Evolutionary conservation across 2,888 invertebrate genomes (phyloP), one percentile per base, ranked within the genome.

Genomic region (Bombylius major): DNA sequence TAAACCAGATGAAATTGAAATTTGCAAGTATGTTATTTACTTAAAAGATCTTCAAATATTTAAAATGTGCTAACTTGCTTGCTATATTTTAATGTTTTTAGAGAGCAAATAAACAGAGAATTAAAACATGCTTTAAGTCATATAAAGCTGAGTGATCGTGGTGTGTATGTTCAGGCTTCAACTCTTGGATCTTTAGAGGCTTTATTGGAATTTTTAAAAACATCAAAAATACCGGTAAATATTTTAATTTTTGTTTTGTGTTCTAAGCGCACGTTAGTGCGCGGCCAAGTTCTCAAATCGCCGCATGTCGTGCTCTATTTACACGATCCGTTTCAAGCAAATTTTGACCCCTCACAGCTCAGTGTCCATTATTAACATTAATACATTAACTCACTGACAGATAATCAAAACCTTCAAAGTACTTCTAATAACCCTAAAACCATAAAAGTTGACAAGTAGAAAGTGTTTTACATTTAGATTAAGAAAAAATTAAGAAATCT

Each of bases 181-280:
- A 99, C 99, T n/a, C 80, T 99, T 7, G 99, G 99, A 8, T 99
- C 99, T 0, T 78, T 99, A 11, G 99, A 99, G 74, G 99, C 99
- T 0, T 76, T 99, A 55, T 78, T 97, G 6, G 95, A 96, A 71
- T 98, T 96, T 77, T 81, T 98, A 54, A 83, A 83, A 64, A 82
- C 86, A 54, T 94, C 93, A 62, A 91, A 91, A 76, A 96, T 97
- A 73, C 96, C 97, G 69, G 92, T 93, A 71, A 85, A 88, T 82
- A 55, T 54, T 56, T 36, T 42, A 47, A 42, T 44, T 52, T 44
- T 53, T 47, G 8, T 12, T 47, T 53, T 47, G 33, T 46, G n/a
- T n/a, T n/a, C n/a, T 46, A 33, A 44, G 46, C 32, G 36, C n/a
- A 44, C 31, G 13, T 36, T 11, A 53, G 23, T 33, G 34, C 32